Conservation (phyloP, 1,140 invertebrate species). For the Metopolophium dirhodum region DNA sequence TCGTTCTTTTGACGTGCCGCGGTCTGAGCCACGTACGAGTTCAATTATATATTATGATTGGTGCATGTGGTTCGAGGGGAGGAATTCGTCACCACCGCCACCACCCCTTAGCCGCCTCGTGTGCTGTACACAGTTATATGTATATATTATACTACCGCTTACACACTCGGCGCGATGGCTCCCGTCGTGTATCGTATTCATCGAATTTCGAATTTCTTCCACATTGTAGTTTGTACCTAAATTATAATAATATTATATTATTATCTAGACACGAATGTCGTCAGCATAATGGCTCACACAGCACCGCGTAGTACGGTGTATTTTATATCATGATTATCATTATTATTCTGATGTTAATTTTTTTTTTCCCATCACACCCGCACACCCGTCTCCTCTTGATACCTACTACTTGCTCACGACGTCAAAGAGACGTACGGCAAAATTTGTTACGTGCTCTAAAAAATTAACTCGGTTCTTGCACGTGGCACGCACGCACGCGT, state of each 20-base stretch:
- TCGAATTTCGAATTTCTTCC: constrained; percentile 26
- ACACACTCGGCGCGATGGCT: not conserved
- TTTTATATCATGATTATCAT: not conserved
- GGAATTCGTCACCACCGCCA: not conserved
- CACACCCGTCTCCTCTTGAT: no score
- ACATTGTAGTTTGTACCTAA: not conserved
- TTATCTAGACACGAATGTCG: not conserved
- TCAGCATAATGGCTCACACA: not conserved
- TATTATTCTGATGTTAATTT: not conserved
- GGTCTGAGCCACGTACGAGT: constrained; percentile 38
- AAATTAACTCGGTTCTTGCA: not conserved
- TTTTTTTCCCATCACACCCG: not conserved
- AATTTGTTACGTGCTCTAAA: not conserved
- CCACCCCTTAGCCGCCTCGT: not conserved
- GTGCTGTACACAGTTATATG: not conserved
- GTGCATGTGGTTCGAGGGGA: not conserved
- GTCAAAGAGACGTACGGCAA: not conserved
- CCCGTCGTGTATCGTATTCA: no score
- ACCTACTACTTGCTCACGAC: not conserved
- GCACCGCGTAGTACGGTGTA: not conserved
- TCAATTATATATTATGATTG: constrained; percentile 41
- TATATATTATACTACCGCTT: not conserved
- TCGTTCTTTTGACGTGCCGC: constrained; percentile 41
- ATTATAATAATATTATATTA: not conserved
- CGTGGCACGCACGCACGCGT: not conserved